Percentiles rank a stretch among this genome's conserved stretches.
These are phyloP conservation scores for Threskiornis aethiopicus DNA, from an alignment of 2,797 vertebrate species.

Conservation along the genomic window DNA sequence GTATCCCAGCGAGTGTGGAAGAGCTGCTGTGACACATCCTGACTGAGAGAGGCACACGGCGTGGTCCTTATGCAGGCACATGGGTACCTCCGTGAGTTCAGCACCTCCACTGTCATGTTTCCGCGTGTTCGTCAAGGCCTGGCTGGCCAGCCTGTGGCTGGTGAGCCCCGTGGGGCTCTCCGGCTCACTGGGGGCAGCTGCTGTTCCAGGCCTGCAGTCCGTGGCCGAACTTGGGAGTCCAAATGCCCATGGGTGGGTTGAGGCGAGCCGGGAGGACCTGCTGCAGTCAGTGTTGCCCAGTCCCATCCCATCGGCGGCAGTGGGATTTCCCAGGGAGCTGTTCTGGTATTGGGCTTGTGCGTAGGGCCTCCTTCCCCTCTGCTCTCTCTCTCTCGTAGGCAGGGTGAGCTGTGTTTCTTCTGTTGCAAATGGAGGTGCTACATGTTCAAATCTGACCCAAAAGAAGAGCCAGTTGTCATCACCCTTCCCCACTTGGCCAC, in stretches of 20 bases:
- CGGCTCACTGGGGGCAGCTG: no score
- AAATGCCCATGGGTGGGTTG: no score
- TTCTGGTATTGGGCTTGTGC: not conserved
- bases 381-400: rapidly evolving
- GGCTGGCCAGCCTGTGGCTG: not conserved
- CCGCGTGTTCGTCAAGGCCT: rapidly evolving
- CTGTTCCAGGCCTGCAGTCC: no score
- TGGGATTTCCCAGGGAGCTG: not conserved
- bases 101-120: rapidly evolving
- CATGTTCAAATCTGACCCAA: not conserved
- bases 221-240: no score
- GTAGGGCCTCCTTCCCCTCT: rapidly evolving
- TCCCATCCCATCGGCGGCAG: not conserved
- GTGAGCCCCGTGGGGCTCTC: not conserved
- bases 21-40: not conserved
- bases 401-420: not conserved
- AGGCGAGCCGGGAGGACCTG: no score
- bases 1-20: no score
- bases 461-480: not conserved
- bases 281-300: not conserved
- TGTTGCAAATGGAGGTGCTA: not conserved
- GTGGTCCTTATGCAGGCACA: rapidly evolving
- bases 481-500: not conserved
- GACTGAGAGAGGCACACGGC: rapidly evolving
- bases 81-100: not conserved